phyloP scores from a whole-genome alignment of 2,113 vertebrate genomes.

The Stercorarius parasiticus region DNA sequence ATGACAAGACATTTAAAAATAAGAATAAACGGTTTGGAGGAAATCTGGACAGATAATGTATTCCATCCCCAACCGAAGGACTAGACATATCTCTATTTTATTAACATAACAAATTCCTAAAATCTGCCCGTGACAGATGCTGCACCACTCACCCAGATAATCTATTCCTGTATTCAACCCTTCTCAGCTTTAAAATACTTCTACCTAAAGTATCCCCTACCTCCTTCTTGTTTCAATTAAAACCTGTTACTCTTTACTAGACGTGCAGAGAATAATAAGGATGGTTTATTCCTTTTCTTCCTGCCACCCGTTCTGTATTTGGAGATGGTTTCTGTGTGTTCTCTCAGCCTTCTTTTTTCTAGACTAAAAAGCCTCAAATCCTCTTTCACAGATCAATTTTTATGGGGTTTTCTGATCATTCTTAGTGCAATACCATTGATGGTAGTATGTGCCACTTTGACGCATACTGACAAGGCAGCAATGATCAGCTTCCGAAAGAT shows the following conservation, averaged over 20 bases:
- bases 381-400: neutral
- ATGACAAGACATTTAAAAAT: neutral
- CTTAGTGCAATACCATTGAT: neutral
- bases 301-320: neutral
- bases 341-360: neutral
- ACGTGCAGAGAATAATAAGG: neutral
- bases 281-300: neutral
- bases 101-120: neutral
- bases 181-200: neutral
- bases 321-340: neutral
- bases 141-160: neutral
- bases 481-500: constrained; percentile 26
- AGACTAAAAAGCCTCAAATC: neutral
- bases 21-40: neutral
- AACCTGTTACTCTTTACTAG: neutral
- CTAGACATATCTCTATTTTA: neutral
- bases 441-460: neutral
- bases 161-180: neutral
- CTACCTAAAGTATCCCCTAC: neutral
- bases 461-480: neutral
- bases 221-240: neutral
- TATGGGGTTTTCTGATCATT: neutral
- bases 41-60: neutral
- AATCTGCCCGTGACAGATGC: neutral
- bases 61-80: neutral